These are phyloP conservation scores for Dendroctonus ponderosae DNA, from an alignment of 1,140 invertebrate genomes.

Conservation along the genomic window DNA sequence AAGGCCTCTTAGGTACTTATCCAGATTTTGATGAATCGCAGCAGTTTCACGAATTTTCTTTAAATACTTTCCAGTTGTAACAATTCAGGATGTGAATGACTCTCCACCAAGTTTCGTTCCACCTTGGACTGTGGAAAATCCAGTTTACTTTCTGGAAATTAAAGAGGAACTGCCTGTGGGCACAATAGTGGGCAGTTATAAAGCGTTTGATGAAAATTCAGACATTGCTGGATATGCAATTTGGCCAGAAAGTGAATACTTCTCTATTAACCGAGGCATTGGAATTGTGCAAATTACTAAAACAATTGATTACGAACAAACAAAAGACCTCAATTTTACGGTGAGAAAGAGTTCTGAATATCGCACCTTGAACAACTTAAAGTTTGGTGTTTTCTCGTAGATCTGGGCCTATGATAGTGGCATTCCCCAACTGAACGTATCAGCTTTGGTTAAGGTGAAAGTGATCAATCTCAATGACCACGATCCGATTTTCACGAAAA, in stretches of 20 bases:
- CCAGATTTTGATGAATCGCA: neutral
- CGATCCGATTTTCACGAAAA: conserved; percentile 70
- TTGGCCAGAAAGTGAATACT: conserved; percentile 69
- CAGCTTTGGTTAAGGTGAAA: conserved; percentile 71
- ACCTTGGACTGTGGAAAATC: conserved; percentile 72
- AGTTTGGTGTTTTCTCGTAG: conserved; percentile 3
- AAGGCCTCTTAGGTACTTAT: conserved; percentile 55
- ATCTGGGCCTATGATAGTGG: conserved; percentile 80
- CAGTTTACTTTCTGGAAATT: conserved; percentile 67
- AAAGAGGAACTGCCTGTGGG: conserved; percentile 82
- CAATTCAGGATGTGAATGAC: conserved; percentile 79
- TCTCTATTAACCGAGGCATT: conserved; percentile 73
- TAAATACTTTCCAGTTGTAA: conserved; percentile 61
- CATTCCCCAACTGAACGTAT: conserved; percentile 68
- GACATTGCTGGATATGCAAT: conserved; percentile 76
- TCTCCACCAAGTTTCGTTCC: conserved; percentile 63
- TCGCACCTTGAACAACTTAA: neutral
- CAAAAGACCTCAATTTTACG: conserved; percentile 73
- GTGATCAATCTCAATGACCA: conserved; percentile 87
- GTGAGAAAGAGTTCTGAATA: conserved; percentile 33
- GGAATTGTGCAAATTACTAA: conserved; percentile 77
- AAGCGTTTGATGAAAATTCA: conserved; percentile 79
- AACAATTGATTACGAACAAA: conserved; percentile 80
- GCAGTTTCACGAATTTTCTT: conserved; percentile 11
- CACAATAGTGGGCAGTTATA: conserved; percentile 75